These are phyloP conservation scores for Pantala flavescens DNA, from an alignment of 1,140 invertebrate genomes.

Conservation along the genomic window DNA sequence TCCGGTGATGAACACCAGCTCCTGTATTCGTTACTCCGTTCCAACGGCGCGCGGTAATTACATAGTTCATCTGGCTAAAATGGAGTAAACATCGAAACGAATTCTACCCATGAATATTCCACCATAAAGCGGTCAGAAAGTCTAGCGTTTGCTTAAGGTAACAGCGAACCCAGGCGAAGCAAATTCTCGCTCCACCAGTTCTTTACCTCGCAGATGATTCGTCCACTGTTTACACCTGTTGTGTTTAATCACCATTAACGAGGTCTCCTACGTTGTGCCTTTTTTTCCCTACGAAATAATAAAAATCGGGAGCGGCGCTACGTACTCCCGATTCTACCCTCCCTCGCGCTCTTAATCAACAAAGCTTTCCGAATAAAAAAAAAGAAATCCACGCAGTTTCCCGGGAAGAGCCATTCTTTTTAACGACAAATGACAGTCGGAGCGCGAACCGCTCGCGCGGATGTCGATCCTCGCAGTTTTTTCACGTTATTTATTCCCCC, in stretches of 20 bases:
- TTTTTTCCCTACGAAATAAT: background rate
- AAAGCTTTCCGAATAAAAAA: background rate
- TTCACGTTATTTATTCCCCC: too few relatives aligned
- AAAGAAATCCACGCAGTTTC: background rate
- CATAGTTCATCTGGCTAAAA: too few relatives aligned
- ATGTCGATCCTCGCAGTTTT: background rate
- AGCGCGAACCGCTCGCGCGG: background rate
- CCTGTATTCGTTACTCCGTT: too few relatives aligned
- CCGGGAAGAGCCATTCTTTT: background rate
- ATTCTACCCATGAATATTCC: too few relatives aligned
- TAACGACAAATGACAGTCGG: conserved; percentile 1
- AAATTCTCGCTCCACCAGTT: background rate
- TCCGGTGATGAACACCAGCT: too few relatives aligned
- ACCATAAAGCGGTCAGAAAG: too few relatives aligned
- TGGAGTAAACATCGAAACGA: too few relatives aligned
- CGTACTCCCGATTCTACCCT: background rate
- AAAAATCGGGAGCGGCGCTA: background rate
- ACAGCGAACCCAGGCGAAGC: background rate
- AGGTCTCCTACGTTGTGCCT: background rate
- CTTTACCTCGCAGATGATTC: background rate
- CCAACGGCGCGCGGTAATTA: too few relatives aligned
- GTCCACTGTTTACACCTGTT: background rate
- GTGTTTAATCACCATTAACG: conserved; percentile 9
- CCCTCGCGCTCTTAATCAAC: background rate
- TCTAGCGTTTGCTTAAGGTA: too few relatives aligned